Percentiles rank a stretch among this genome's conserved stretches.
Conservation (phyloP, 2,797 vertebrate genomes). For the Cynodonichthys magdalenae region DNA sequence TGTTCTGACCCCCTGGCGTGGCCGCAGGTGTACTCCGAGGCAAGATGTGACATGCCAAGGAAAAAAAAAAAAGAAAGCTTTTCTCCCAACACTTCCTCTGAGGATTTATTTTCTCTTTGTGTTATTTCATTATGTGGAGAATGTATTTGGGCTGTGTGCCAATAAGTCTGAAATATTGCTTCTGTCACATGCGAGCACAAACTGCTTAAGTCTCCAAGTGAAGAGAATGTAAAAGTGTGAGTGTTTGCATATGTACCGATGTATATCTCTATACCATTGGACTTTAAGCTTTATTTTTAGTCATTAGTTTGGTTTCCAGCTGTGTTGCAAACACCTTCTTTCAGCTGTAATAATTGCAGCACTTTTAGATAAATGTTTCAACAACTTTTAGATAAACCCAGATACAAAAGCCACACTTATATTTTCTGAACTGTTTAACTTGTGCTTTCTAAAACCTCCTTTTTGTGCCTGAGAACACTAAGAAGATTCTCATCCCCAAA, state of each 20-base stretch:
- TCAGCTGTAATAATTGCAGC: slow-evolving; percentile 15
- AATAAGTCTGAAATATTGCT: slow-evolving; percentile 48
- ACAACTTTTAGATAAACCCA: neutral
- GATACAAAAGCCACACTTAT: slow-evolving; percentile 4
- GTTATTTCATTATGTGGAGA: slow-evolving; percentile 25
- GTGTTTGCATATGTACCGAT: slow-evolving; percentile 8
- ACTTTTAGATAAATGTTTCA: slow-evolving; percentile 14
- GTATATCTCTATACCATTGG: neutral
- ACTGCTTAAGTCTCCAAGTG: slow-evolving; percentile 24
- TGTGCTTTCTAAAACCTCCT: slow-evolving; percentile 8
- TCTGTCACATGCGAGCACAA: slow-evolving; percentile 15
- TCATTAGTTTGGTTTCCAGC: slow-evolving; percentile 31
- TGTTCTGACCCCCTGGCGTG: slow-evolving; percentile 20
- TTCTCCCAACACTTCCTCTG: slow-evolving; percentile 8
- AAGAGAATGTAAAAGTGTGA: slow-evolving; percentile 19
- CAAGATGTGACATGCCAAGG: slow-evolving; percentile 13
- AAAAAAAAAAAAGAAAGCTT: slow-evolving; percentile 37
- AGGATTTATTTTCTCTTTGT: slow-evolving; percentile 29
- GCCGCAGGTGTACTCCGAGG: slow-evolving; percentile 12
- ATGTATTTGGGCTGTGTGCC: slow-evolving; percentile 11
- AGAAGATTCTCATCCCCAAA: slow-evolving; percentile 7
- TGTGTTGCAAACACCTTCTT: slow-evolving; percentile 23
- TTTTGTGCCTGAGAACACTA: slow-evolving; percentile 5
- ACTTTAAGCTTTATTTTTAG: slow-evolving; percentile 19
- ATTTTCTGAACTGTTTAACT: slow-evolving; percentile 9